phyloP scores from a whole-genome alignment of 1,140 invertebrate species.

The Portunus trituberculatus region DNA sequence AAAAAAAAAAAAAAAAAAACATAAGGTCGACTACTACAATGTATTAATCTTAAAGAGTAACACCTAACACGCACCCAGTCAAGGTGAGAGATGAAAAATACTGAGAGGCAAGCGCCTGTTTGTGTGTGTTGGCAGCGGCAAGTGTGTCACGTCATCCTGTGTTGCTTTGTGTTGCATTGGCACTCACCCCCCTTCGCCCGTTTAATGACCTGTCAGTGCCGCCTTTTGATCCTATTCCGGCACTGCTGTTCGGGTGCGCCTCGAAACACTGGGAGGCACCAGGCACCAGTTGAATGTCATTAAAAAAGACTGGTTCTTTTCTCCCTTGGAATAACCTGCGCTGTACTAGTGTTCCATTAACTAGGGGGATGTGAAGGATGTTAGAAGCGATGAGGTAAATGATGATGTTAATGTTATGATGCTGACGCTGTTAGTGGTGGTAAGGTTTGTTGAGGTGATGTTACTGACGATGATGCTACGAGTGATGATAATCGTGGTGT shows the following conservation, averaged over 20 bases:
- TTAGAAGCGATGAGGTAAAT: too few species aligned
- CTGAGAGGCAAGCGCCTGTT: not conserved
- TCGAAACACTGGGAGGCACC: not conserved
- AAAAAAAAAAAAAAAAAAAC: not conserved
- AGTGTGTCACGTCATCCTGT: too few species aligned
- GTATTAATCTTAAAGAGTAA: not conserved
- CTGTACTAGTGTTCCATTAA: not conserved
- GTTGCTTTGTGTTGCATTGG: not conserved
- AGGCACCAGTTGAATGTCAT: not conserved
- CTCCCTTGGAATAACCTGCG: not conserved
- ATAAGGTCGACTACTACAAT: not conserved
- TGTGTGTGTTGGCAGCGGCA: too few species aligned
- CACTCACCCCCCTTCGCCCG: not conserved
- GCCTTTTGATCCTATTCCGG: constrained; percentile 10
- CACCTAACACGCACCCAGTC: not conserved
- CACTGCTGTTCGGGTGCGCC: not conserved
- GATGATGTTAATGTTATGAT: too few species aligned
- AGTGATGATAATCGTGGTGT: not conserved
- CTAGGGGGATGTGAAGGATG: not conserved
- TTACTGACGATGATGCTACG: not conserved
- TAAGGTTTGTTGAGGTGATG: not conserved
- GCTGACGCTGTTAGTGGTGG: not conserved
- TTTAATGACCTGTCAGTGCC: constrained; percentile 13
- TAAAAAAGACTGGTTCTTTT: not conserved
- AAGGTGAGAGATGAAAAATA: not conserved